phyloP scores from a whole-genome alignment of 2,888 invertebrate genomes.

The Xestobium rufovillosum region DNA sequence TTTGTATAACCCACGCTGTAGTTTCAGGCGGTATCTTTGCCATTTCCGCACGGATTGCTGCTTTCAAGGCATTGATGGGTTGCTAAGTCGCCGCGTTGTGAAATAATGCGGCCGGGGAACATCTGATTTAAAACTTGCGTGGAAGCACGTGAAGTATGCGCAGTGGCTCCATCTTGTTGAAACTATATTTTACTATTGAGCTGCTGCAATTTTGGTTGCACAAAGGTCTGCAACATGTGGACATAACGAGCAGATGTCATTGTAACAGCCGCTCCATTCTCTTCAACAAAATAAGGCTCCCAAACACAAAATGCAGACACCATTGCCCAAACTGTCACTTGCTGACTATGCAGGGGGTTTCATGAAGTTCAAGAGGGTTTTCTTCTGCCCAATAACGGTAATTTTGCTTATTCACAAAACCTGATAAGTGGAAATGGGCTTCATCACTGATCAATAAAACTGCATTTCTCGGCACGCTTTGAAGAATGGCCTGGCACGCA shows the following conservation, averaged over 20 bases:
- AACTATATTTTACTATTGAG: too few relatives aligned
- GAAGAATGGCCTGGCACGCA: conserved; percentile 4
- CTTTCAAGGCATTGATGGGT: conserved; percentile 1
- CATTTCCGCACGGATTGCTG: not conserved
- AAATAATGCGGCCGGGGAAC: conserved; percentile 3
- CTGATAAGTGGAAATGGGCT: conserved; percentile 10
- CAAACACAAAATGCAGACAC: not conserved
- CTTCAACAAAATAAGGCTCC: conserved; percentile 1
- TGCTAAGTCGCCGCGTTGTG: conserved; percentile 1
- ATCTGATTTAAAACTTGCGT: conserved; percentile 1
- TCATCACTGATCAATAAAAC: conserved; percentile 8
- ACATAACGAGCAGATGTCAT: too few relatives aligned
- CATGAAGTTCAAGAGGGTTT: conserved; percentile 1
- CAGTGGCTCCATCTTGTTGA: too few relatives aligned
- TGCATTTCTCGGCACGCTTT: conserved; percentile 1
- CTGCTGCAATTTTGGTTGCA: too few relatives aligned
- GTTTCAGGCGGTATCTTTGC: not conserved
- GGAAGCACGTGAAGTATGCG: too few relatives aligned
- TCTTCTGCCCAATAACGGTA: conserved; percentile 2
- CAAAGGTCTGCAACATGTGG: too few relatives aligned
- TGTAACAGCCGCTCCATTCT: conserved; percentile 2
- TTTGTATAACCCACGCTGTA: not conserved
- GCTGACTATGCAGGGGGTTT: conserved; percentile 1
- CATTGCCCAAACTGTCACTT: not conserved
- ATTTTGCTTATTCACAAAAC: conserved; percentile 4